Conservation (phyloP, 2,113 vertebrate genomes). For the Rhinoptilus africanus region DNA sequence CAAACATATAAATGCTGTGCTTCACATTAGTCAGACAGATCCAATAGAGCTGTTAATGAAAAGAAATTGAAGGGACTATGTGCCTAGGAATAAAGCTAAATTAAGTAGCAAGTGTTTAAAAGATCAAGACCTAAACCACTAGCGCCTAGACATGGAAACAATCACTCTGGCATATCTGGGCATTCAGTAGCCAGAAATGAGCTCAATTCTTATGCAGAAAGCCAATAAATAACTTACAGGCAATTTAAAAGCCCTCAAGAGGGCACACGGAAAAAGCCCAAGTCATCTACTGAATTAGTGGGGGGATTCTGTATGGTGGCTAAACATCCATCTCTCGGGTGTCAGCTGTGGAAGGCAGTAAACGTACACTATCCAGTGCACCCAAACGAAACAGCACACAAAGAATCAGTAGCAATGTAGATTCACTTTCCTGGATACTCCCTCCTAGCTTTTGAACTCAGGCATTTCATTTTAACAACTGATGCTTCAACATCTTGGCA, state of each 20-base stretch:
- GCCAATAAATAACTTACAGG: neutral
- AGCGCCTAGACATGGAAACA: neutral
- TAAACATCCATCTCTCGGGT: neutral
- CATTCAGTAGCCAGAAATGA: neutral
- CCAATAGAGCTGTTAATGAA: neutral
- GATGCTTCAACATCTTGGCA: neutral
- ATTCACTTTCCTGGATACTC: neutral
- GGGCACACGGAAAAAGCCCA: neutral
- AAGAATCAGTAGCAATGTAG: neutral
- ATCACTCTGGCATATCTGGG: neutral
- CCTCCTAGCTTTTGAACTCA: neutral
- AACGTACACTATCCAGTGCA: neutral
- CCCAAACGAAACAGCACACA: neutral
- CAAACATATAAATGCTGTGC: neutral
- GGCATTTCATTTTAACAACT: neutral
- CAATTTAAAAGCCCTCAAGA: conserved; percentile 24
- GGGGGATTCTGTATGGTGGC: neutral
- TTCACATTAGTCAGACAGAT: neutral
- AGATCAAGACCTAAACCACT: conserved; percentile 4
- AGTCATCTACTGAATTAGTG: neutral
- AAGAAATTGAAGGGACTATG: neutral
- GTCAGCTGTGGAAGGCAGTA: neutral
- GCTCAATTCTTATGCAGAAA: neutral
- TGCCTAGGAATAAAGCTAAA: neutral
- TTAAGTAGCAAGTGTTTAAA: conserved; percentile 1